Evolutionary conservation across 1,140 invertebrate species (phyloP).

Genomic region (Drosophila lacteicornis): DNA sequence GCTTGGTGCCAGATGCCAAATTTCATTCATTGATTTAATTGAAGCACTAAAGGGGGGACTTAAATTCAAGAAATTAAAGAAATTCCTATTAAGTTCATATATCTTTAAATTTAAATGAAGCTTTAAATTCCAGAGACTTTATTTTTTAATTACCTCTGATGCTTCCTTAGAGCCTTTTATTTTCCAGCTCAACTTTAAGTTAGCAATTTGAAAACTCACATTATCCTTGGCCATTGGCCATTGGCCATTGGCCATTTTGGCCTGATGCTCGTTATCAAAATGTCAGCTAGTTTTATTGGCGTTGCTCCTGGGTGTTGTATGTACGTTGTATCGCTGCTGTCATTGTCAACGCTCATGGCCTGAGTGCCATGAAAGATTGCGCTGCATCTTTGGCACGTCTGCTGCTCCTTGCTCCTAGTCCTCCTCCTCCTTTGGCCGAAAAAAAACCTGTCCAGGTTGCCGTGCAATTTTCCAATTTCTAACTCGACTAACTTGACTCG

Average conservation of each 20-base stretch:
- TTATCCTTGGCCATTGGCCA: constrained; percentile 33
- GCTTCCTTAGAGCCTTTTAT: neutral
- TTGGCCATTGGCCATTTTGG: constrained; percentile 59
- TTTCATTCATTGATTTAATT: constrained; percentile 1
- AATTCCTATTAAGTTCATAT: neutral
- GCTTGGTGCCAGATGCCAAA: neutral
- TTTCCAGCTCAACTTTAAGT: constrained; percentile 8
- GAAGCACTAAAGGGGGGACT: neutral
- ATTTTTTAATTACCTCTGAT: neutral
- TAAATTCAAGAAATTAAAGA: neutral
- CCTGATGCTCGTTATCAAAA: constrained; percentile 67
- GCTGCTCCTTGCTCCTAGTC: neutral
- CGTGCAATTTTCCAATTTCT: constrained; percentile 79
- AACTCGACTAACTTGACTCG: constrained; percentile 61
- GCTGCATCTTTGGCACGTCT: constrained; percentile 65
- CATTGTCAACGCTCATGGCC: constrained; percentile 55
- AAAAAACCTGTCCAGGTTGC: constrained; percentile 41
- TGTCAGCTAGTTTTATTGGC: constrained; percentile 45
- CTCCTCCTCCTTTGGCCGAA: neutral
- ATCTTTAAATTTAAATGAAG: no score
- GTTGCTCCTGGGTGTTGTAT: constrained; percentile 5
- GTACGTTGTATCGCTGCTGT: constrained; percentile 33
- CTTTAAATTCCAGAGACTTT: neutral
- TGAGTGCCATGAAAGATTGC: constrained; percentile 61
- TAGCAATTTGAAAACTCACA: constrained; percentile 19